phyloP scores from a whole-genome alignment of 2,888 invertebrate genomes.

The Macrosoma leucophasiata region DNA sequence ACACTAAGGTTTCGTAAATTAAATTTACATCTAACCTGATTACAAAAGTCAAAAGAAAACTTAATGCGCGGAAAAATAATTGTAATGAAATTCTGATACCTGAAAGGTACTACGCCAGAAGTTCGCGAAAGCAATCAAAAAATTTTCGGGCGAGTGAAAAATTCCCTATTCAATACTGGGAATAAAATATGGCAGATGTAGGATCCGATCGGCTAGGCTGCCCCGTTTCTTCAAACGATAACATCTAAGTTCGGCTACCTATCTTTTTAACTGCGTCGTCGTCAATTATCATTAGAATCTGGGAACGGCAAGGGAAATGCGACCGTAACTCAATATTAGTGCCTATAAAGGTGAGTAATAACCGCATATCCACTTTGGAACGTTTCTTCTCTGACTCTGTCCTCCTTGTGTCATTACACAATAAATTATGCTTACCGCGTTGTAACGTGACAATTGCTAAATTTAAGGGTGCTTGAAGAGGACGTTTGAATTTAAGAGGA shows the following conservation, averaged over 20 bases:
- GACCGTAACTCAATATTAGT: conserved; percentile 65
- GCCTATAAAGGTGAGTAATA: conserved; percentile 70
- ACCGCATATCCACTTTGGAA: conserved; percentile 42
- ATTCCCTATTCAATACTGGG: conserved; percentile 32
- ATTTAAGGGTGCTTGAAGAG: too few relatives aligned
- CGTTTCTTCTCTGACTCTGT: conserved; percentile 22
- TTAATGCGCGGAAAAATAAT: conserved; percentile 19
- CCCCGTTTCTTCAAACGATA: conserved; percentile 42
- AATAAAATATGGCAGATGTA: conserved; percentile 30
- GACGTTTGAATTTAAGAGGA: too few relatives aligned
- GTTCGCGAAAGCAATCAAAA: conserved; percentile 39
- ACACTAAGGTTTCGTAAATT: too few relatives aligned
- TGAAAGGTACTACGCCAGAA: conserved; percentile 28
- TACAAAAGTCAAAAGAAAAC: conserved; percentile 20
- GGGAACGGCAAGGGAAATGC: conserved; percentile 40
- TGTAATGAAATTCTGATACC: conserved; percentile 23
- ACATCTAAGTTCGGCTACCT: conserved; percentile 55
- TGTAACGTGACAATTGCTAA: too few relatives aligned
- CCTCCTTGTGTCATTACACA: too few relatives aligned
- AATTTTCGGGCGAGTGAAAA: conserved; percentile 30
- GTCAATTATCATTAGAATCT: conserved; percentile 68
- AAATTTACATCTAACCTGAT: conserved; percentile 14
- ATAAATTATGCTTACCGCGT: too few relatives aligned
- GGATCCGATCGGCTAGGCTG: conserved; percentile 27
- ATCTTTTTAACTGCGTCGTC: conserved; percentile 58